Base-by-base conservation (phyloP, 2,888 invertebrate species). In the Tinea semifulvella region DNA sequence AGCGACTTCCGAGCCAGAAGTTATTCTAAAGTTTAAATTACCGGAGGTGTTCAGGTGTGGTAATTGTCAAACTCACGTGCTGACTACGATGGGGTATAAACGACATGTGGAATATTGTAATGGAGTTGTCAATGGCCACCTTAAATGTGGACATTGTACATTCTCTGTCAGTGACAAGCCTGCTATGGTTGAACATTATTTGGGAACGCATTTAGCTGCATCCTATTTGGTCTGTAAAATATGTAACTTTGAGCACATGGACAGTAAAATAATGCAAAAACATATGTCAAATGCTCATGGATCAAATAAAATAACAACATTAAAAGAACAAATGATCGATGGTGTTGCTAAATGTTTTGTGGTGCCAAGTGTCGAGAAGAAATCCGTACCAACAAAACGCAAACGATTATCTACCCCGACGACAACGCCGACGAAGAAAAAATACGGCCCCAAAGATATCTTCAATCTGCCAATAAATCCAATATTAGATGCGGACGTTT, bases 401-500 rank as follows among this genome's bases (percentile, higher is more conserved):
- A 36, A 44, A 43, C 42, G n/a, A n/a, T 48, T 48, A 13, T 38
- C 49, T 8, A 5, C 16, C 13, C 7, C 14, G 19, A 8, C 39
- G n/a, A n/a, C n/a, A n/a, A n/a, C n/a, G n/a, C n/a, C n/a, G n/a
- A 13, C 43, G 20, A 20, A 27, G 22, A 10, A 28, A n/a, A 44
- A 18, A 13, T 85, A 68, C 54, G 77, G 79, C 0, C 88, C 90
- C 0, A 75, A 79, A 5, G 90, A 92, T 52, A 76, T 88, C 3
- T 74, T 85, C 11, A 63, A 69, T 10, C 58, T 93, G 36, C 91
- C 92, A 0, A 76, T 85, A 10, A 83, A 82, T 20, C 84, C 87
- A 0, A 88, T 90, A 42, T 85, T 88, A 45, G 82, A 82, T 22
- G 82, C 83, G 5, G 74, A 77, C 1, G 77, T 89, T 0, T 77